Conservation (phyloP, 2,888 invertebrate species). For the Onchidella celtica region DNA sequence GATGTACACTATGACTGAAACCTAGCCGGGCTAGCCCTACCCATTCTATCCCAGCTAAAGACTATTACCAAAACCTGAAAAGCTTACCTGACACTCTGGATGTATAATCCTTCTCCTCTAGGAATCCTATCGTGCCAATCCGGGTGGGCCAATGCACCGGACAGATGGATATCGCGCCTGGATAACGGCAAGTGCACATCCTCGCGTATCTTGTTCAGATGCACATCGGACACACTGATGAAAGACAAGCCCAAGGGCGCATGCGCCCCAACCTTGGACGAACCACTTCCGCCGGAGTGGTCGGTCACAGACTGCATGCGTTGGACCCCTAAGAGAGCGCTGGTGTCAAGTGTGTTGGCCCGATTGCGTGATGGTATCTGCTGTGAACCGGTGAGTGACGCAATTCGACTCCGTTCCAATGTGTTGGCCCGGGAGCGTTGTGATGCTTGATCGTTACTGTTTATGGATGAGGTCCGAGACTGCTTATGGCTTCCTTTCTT, state of each 20-base stretch:
- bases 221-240: slow-evolving; percentile 52
- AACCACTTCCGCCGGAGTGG: background rate
- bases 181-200: slow-evolving; percentile 88
- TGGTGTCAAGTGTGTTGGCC: background rate
- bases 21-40: no score
- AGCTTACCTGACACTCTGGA: slow-evolving; percentile 33
- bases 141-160: slow-evolving; percentile 4
- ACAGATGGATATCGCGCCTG: slow-evolving; percentile 93
- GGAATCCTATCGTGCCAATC: background rate
- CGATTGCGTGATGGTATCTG: no score
- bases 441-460: no score
- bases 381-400: no score
- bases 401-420: no score
- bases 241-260: slow-evolving; percentile 46
- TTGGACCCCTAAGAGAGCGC: no score
- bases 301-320: background rate
- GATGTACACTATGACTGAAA: no score
- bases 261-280: background rate
- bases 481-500: background rate
- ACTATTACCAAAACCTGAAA: no score
- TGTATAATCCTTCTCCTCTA: background rate
- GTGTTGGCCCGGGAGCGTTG: background rate
- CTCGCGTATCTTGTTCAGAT: slow-evolving; percentile 58
- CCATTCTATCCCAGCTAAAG: no score
- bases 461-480: background rate